A percentile compares a stretch with the other conserved stretches of the same genome.
These are phyloP conservation scores for Pseudocheirus occidentalis DNA, from an alignment of 2,797 vertebrate genomes.

Conservation along the genomic window DNA sequence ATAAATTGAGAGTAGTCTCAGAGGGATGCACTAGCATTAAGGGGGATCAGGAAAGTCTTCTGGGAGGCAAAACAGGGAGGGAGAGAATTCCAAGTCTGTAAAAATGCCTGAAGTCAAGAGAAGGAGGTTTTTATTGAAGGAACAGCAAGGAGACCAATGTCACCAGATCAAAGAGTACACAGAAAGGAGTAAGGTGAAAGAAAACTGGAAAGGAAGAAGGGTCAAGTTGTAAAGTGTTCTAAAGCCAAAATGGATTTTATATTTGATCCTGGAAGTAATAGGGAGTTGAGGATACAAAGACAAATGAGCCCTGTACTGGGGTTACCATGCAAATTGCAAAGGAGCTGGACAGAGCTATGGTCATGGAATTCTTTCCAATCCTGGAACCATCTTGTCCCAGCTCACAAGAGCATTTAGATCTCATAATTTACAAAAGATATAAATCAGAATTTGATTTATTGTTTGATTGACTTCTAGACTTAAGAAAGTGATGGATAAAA, in stretches of 20 bases:
- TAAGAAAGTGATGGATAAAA: not conserved
- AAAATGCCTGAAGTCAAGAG: not conserved
- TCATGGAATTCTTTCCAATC: not conserved
- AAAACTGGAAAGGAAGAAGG: not conserved
- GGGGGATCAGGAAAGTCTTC: not conserved
- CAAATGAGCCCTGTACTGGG: not conserved
- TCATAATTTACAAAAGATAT: not conserved
- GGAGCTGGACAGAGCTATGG: not conserved
- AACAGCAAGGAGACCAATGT: not conserved
- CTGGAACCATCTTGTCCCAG: not conserved
- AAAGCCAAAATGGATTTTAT: not conserved
- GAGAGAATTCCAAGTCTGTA: not conserved
- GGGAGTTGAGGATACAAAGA: not conserved
- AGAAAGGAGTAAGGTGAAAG: not conserved
- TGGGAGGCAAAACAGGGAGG: not conserved
- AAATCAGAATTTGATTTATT: not conserved
- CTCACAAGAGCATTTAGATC: not conserved
- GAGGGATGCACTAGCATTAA: not conserved
- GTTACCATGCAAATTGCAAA: not conserved
- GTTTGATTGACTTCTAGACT: not conserved
- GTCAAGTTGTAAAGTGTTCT: not conserved
- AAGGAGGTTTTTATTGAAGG: not conserved
- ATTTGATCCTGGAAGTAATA: not conserved
- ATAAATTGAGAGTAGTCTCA: not conserved
- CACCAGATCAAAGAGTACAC: not conserved